A percentile compares a stretch with the other conserved stretches of the same genome.
These are phyloP conservation scores for Dryobates pubescens DNA, from an alignment of 2,797 vertebrate species.

Conservation along the genomic window DNA sequence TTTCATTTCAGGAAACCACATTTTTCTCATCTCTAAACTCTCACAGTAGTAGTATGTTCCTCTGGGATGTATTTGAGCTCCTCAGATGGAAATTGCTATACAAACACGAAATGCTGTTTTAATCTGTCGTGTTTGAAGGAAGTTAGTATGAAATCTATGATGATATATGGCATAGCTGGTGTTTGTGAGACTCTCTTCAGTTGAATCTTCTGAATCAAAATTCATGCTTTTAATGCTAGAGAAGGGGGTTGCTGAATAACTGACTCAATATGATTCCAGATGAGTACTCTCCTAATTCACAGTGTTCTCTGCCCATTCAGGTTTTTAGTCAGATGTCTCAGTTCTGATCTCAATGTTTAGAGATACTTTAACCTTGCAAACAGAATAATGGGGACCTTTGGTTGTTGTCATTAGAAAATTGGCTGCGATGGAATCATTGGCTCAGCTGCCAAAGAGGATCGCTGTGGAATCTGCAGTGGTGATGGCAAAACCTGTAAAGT, in stretches of 20 bases:
- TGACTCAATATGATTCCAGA: background rate
- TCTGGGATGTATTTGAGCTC: background rate
- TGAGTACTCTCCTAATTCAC: background rate
- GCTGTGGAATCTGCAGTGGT: constrained; percentile 92
- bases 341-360: background rate
- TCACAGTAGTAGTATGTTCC: background rate
- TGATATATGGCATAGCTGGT: background rate
- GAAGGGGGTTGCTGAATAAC: background rate
- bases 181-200: background rate
- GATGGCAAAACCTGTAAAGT: constrained; percentile 93
- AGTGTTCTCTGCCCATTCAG: background rate
- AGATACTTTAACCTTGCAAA: background rate
- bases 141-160: background rate
- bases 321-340: background rate
- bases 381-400: constrained; percentile 61
- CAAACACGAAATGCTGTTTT: background rate
- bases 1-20: background rate
- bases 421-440: constrained; percentile 95
- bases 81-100: background rate
- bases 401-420: constrained; percentile 87
- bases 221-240: background rate
- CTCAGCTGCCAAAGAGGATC: constrained; percentile 91
- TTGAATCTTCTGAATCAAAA: background rate
- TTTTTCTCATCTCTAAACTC: background rate
- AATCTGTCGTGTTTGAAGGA: background rate